Percentiles rank a stretch among this genome's conserved stretches.
phyloP scores from a whole-genome alignment of 2,113 vertebrate genomes.

The Psammodynastes pulverulentus region DNA sequence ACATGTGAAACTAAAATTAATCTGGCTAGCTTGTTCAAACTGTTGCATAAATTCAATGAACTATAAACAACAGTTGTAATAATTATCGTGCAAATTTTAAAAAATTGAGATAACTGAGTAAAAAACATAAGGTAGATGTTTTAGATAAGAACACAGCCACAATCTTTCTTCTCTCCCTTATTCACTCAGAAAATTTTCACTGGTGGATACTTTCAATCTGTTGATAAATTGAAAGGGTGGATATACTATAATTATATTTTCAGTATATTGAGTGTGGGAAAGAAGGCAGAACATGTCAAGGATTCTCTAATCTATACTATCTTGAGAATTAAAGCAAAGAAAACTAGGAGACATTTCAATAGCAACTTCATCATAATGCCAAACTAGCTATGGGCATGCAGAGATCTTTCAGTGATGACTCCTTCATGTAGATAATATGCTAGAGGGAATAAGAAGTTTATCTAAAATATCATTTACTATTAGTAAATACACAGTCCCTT shows the following conservation, averaged over 20 bases:
- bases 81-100: background rate
- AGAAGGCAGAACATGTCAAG: background rate
- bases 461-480: background rate
- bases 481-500: fast-evolving
- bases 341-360: background rate
- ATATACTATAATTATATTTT: background rate
- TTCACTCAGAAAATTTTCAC: background rate
- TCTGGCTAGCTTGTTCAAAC: background rate
- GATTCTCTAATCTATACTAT: background rate
- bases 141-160: background rate
- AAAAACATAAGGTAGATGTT: background rate
- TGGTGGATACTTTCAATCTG: background rate
- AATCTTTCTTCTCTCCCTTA: background rate
- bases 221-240: background rate
- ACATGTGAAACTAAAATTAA: background rate
- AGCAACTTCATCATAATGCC: background rate
- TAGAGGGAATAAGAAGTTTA: background rate
- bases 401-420: background rate
- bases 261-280: background rate
- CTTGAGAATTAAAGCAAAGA: background rate
- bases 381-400: background rate
- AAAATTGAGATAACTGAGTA: background rate
- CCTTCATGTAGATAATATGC: background rate
- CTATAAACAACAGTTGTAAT: background rate
- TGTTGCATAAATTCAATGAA: background rate